Base-by-base conservation (phyloP, 2,113 vertebrate genomes). In the Lynx canadensis region DNA sequence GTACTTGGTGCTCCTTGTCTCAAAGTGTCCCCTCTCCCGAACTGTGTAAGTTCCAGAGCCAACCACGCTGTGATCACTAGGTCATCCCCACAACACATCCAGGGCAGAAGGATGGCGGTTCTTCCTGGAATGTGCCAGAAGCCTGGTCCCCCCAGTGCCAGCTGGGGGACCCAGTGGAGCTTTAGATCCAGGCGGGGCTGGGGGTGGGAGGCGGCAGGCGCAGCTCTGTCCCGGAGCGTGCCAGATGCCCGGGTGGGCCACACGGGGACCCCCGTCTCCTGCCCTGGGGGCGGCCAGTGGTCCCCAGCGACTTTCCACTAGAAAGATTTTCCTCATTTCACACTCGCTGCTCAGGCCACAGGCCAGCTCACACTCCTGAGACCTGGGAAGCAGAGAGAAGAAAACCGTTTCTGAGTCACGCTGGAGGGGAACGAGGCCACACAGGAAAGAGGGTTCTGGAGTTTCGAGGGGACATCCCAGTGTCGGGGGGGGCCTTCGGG, bases 341-440 rank as follows among this genome's bases (percentile, higher is more conserved):
- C 86, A 27, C 3, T 0, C 1, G 60, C 25, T 19, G 11, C 69
- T 29, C 41, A 0, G 63, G 63, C 63, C 68, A 3, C 15, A 0
- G n/a, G 41, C 41, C 29, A 11, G 6, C 33, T 45, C 50, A 13
- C 23, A 3, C 16, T 4, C 50, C 73, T 3, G 2, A n/a, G 31
- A 36, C 1, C 88, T 8, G 36, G 48, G 36, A 27, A 25, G 14
- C 31, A 36, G 36, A 41, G 23, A 25, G 14, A 38, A 33, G 45
- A 33, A 25, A 1, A 41, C 29, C 80, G 19, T 16, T 10, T 7
- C 15, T 19, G 36, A 36, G 9, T 21, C 66, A 65, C 5, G 0
- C 36, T 31, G 52, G 83, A 19, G 27, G 33, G 76, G 9, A 45
- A 13, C 2, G 23, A 25, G 4, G 13, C 48, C 2, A 0, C 0